Conservation (phyloP, 2,113 vertebrate species). For the Circaetus cinerascens region DNA sequence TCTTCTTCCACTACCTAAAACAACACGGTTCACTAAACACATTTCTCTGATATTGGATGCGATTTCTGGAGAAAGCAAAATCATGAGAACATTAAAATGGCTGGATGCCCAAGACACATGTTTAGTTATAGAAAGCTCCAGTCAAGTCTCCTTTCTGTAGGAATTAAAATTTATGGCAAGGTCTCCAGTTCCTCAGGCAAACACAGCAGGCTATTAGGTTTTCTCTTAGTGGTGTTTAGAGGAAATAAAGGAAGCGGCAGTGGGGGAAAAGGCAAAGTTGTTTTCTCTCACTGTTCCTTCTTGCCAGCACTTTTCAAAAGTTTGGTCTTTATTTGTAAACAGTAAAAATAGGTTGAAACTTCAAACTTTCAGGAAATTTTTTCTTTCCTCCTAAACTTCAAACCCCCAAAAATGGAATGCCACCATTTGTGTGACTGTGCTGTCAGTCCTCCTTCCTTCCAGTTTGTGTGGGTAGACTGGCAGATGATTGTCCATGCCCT, state of each 20-base stretch:
- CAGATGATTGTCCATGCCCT: neutral
- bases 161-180: neutral
- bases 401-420: neutral
- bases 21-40: neutral
- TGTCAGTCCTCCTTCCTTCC: neutral
- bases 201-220: neutral
- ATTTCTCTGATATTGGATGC: neutral
- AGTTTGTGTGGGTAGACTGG: neutral
- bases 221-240: neutral
- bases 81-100: neutral
- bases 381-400: neutral
- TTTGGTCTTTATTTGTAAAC: neutral
- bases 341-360: neutral
- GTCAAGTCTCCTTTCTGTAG: neutral
- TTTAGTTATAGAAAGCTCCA: neutral
- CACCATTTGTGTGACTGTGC: neutral
- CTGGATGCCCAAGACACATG: neutral
- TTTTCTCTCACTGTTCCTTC: neutral
- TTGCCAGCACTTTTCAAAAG: neutral
- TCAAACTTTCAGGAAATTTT: neutral
- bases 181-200: neutral
- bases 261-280: neutral
- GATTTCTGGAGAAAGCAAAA: neutral
- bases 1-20: neutral
- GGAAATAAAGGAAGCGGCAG: neutral